Evolutionary conservation across 2,113 vertebrate genomes (phyloP).

Genomic region (Prietella phreatophila): DNA sequence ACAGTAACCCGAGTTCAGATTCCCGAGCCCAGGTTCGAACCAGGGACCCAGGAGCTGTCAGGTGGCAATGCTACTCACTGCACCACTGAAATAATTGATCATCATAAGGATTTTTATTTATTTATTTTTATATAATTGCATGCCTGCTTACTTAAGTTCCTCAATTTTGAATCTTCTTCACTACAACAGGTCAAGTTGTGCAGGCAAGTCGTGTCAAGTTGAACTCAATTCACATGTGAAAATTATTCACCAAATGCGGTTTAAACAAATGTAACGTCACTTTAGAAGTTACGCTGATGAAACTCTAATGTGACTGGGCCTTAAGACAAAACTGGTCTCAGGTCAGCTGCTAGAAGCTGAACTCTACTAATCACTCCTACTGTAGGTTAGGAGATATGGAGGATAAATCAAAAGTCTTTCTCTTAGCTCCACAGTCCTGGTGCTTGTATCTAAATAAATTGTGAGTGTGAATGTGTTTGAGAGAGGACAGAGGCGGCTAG

Average conservation of each 20-base stretch:
- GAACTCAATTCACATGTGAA: not conserved
- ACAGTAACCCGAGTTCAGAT: too few relatives aligned
- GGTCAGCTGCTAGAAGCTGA: slow-evolving; percentile 35
- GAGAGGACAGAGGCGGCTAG: slow-evolving; percentile 55
- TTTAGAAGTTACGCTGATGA: not conserved
- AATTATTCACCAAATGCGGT: not conserved
- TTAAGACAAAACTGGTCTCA: slow-evolving; percentile 24
- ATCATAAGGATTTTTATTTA: not conserved
- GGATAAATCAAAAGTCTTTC: slow-evolving; percentile 16
- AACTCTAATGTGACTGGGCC: not conserved
- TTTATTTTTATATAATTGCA: not conserved
- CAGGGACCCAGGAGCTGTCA: too few relatives aligned
- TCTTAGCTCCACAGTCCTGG: slow-evolving; percentile 29
- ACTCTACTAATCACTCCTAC: slow-evolving; percentile 41
- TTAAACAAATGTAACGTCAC: not conserved
- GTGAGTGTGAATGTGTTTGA: slow-evolving; percentile 36
- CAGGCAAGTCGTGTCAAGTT: not conserved
- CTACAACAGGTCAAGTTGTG: not conserved
- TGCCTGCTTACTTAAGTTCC: not conserved
- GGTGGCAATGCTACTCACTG: not conserved
- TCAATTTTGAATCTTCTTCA: not conserved
- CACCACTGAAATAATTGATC: not conserved
- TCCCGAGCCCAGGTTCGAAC: too few relatives aligned
- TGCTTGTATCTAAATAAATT: not conserved
- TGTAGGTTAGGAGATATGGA: slow-evolving; percentile 35